Base-by-base conservation (phyloP, 2,888 invertebrate genomes). In the Elysia crispata region DNA sequence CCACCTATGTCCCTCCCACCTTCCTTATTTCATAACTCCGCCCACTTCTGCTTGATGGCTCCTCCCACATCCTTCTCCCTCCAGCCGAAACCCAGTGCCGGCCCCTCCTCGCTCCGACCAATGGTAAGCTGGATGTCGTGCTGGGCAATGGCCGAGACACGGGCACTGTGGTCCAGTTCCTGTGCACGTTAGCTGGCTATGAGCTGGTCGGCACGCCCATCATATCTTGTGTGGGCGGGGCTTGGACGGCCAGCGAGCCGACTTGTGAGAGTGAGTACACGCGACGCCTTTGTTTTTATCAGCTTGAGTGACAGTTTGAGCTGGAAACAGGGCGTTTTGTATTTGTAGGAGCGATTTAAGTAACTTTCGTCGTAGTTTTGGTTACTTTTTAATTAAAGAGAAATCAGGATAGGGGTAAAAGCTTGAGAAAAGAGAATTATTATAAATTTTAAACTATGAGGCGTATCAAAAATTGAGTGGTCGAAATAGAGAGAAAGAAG, bases 191-290 rank as follows among this genome's bases (percentile, higher is more conserved):
- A 11, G n/a, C 74, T 33, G 83, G 85, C 70, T 85, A 85, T 60
- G 84, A 87, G 72, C 74, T 89, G 69, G 80, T 83, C 69, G 89
- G 89, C 30, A 77, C 80, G 69, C 64, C 84, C 31, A 83, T 79
- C 8, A 76, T 86, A 1, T 67, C 75, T 25, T 89, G 89, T 81
- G 62, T 80, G 1, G 70, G 79, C 49, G 87, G 86, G 13, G 54
- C 70, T 20, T 89, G 89, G 89, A 84, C 84, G 20, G 69, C 60
- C 0, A 31, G 33, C 11, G 25, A 83, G 8, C 89, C 89, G 25
- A 73, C 30, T 28, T 89, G 89, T 83, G 62, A 78, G 75, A 82
- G 89, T 89, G 85, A 81, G 86, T 80, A 31, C 13, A 15, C 20
- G 20, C n/a, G 54, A 18, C 15, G 3, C n/a, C n/a, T n/a, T n/a